These are phyloP conservation scores for Okapia johnstoni DNA, from an alignment of 2,113 vertebrate species.

Conservation along the genomic window DNA sequence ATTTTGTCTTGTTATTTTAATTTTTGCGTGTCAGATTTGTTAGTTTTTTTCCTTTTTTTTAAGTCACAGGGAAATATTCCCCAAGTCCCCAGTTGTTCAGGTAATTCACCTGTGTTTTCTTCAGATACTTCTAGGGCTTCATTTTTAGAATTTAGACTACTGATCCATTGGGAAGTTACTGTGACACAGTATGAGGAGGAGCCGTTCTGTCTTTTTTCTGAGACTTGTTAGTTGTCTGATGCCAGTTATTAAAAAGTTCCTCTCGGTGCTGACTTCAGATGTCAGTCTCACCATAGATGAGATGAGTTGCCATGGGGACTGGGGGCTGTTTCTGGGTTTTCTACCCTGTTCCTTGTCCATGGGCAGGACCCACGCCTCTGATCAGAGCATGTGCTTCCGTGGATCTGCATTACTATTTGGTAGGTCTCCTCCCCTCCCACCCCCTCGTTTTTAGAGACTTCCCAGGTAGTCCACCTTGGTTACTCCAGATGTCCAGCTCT, in stretches of 20 bases:
- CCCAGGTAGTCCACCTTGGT: rapidly evolving
- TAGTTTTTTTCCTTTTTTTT: neutral
- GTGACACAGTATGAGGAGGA: neutral
- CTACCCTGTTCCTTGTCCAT: rapidly evolving
- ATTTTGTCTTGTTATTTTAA: neutral
- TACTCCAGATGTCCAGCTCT: neutral
- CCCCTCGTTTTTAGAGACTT: neutral
- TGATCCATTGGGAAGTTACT: neutral
- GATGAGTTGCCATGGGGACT: rapidly evolving
- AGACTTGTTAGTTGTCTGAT: neutral
- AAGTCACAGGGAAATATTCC: neutral
- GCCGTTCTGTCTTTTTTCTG: too few species aligned
- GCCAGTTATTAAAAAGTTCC: neutral
- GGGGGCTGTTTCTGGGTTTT: neutral
- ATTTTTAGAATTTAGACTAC: neutral
- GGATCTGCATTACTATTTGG: rapidly evolving
- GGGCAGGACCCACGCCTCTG: too few species aligned
- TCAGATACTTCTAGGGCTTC: too few species aligned
- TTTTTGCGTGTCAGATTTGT: neutral
- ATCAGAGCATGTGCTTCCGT: rapidly evolving
- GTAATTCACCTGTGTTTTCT: neutral
- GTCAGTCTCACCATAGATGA: rapidly evolving
- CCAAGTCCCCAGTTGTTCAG: neutral
- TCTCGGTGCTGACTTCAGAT: rapidly evolving
- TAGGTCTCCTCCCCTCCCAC: rapidly evolving